These are phyloP conservation scores for Xenops minutus DNA, from an alignment of 2,797 vertebrate species.

Conservation along the genomic window DNA sequence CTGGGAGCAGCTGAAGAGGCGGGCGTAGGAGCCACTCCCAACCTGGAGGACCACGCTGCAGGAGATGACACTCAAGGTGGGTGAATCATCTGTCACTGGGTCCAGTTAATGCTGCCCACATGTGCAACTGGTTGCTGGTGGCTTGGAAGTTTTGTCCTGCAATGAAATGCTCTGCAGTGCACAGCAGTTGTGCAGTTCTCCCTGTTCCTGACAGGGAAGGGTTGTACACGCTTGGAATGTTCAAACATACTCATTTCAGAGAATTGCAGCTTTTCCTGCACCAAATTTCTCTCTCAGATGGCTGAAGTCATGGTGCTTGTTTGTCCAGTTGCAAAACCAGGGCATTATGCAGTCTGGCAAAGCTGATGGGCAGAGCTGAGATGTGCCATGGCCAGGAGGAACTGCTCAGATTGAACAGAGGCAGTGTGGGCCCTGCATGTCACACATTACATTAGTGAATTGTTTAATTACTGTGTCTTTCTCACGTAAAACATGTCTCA, in stretches of 20 bases:
- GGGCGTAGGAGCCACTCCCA: slow-evolving; percentile 76
- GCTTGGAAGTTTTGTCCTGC: background rate
- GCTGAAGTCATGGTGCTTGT: background rate
- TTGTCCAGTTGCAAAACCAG: background rate
- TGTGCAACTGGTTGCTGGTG: background rate
- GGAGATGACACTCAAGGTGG: slow-evolving; percentile 77
- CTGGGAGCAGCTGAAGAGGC: slow-evolving; percentile 77
- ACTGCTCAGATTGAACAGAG: background rate
- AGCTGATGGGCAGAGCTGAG: background rate
- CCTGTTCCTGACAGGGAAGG: background rate
- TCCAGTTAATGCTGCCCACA: background rate
- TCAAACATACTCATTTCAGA: background rate
- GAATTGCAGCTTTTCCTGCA: background rate
- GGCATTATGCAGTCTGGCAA: background rate
- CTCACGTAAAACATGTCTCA: background rate
- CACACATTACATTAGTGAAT: background rate
- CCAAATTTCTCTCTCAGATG: background rate
- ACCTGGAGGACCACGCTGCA: slow-evolving; percentile 76
- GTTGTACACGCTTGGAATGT: background rate
- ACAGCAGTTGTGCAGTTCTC: background rate
- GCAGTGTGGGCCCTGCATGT: background rate
- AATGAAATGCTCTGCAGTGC: background rate
- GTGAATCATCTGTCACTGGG: background rate
- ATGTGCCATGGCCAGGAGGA: background rate
- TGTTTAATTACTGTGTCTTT: background rate